Evolutionary conservation across 2,797 vertebrate genomes (phyloP), one percentile per base, ranked within the genome.

Genomic region (Hoplostethus mediterraneus): DNA sequence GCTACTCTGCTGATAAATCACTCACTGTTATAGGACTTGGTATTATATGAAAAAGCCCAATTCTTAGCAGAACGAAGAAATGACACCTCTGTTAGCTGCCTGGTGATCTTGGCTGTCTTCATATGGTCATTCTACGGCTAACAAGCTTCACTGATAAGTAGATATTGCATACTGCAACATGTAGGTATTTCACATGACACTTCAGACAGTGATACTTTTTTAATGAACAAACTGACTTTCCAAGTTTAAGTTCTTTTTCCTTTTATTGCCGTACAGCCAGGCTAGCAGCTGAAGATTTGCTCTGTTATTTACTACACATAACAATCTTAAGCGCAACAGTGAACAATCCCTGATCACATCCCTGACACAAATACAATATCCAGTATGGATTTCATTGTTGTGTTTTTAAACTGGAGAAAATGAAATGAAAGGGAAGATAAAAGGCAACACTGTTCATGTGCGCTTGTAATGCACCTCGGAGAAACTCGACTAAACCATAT

Each of bases 1-100:
- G 45, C 33, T 28, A 59, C 66, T 42, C 68, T 44, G 56, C 76
- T 80, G 73, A 91, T 89, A 79, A 91, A 89, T 92, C 84, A 75
- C 64, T 83, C 63, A 57, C 49, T 51, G 60, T 52, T 58, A 28
- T 75, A 53, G 65, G 75, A 81, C 67, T 78, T 70, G 13, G 13
- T 21, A 2, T 47, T n/a, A 33, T 28, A 61, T 42, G 62, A 49
- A 66, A 75, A 48, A 70, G 56, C 31, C 51, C 12, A 12, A 63
- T 56, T 63, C 28, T 52, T 63, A 25, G 28, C 45, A 63, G 44
- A 53, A 71, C 56, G 73, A 66, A 16, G 17, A 65, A 55, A 63
- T 33, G 17, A 75, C 64, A 52, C 57, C 45, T 65, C 54, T 30
- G 53, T 49, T 66, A 33, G n/a, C 42, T 51, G n/a, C 13, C 60